Evolutionary conservation across 2,888 invertebrate genomes (phyloP).

Genomic region (Sympetrum striolatum): DNA sequence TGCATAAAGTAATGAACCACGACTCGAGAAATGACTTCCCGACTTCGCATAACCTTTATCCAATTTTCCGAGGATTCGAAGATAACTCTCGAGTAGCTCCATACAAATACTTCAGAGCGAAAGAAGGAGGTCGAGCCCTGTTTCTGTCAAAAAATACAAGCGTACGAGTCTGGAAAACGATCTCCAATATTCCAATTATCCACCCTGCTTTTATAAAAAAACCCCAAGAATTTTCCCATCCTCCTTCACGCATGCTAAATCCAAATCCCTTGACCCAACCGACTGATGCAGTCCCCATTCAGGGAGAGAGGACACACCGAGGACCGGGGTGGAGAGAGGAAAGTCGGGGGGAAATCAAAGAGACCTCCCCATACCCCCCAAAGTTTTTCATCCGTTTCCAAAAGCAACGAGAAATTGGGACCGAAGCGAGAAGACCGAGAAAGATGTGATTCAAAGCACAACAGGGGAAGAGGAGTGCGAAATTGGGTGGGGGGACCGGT

Average conservation of each 20-base stretch:
- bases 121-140: not conserved
- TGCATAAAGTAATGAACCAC: too few species aligned
- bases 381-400: not conserved
- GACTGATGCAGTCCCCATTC: not conserved
- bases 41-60: too few species aligned
- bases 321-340: not conserved
- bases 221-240: not conserved
- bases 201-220: not conserved
- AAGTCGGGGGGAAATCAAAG: not conserved
- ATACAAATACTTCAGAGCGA: not conserved
- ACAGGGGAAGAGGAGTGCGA: not conserved
- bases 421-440: not conserved
- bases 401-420: not conserved
- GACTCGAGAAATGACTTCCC: too few species aligned
- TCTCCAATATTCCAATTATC: not conserved
- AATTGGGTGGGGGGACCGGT: not conserved
- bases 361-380: not conserved
- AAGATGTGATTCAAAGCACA: not conserved
- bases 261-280: not conserved
- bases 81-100: too few species aligned
- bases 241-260: not conserved
- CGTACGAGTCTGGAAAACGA: not conserved
- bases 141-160: too few species aligned
- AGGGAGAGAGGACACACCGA: not conserved
- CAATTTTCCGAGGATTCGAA: too few species aligned